A percentile compares a stretch with the other conserved stretches of the same genome.
These are phyloP conservation scores for Dorcus hopei DNA, from an alignment of 2,888 invertebrate species.

Conservation along the genomic window DNA sequence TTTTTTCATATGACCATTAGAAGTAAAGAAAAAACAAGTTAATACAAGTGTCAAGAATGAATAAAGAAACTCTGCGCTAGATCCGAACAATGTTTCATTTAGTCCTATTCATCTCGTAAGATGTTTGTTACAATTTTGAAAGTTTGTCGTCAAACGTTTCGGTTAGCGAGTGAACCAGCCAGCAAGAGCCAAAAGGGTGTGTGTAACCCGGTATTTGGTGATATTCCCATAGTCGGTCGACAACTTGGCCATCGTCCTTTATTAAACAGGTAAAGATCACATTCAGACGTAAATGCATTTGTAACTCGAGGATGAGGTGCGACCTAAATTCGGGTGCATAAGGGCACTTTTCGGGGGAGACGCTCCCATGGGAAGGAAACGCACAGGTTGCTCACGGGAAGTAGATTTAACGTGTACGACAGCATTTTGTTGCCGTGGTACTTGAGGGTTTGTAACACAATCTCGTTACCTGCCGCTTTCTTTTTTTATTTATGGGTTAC, in stretches of 20 bases:
- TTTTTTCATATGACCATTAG: too few species aligned
- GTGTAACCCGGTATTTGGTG: slow-evolving; percentile 4
- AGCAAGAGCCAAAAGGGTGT: neutral
- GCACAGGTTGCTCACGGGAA: slow-evolving; percentile 30
- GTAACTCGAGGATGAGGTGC: neutral
- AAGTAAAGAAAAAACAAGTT: too few species aligned
- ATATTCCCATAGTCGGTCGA: slow-evolving; percentile 3
- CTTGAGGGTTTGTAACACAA: slow-evolving; percentile 2
- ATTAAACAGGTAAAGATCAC: slow-evolving; percentile 7
- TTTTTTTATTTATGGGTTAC: neutral
- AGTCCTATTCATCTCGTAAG: neutral
- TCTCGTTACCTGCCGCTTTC: neutral
- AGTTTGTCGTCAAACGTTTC: neutral
- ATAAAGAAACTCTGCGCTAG: too few species aligned
- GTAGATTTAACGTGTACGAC: slow-evolving; percentile 15
- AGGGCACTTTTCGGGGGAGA: slow-evolving; percentile 20
- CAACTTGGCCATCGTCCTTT: slow-evolving; percentile 1
- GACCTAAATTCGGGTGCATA: slow-evolving; percentile 9
- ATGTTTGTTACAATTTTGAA: neutral
- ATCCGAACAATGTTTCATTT: neutral
- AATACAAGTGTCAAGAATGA: too few species aligned
- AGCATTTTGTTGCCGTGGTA: neutral
- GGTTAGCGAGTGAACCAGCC: neutral
- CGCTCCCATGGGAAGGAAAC: slow-evolving; percentile 26
- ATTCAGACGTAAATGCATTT: slow-evolving; percentile 4